Evolutionary conservation across 2,113 vertebrate genomes (phyloP), one percentile per base, ranked within the genome.

Genomic region (Glaucomys volans): DNA sequence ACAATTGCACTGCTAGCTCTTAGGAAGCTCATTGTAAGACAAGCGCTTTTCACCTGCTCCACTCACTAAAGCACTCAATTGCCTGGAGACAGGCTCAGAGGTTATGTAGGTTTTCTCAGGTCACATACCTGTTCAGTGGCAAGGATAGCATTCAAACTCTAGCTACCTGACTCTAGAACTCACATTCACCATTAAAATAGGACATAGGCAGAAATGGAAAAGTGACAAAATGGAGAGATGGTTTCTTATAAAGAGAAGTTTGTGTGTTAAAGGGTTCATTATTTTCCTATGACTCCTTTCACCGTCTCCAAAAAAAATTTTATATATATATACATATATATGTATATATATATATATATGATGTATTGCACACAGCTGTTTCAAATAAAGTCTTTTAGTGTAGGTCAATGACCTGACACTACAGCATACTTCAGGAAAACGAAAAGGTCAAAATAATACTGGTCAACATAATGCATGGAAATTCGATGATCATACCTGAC

Each of bases 361-460:
- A n/a, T 75, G 18, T 52, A 93, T 94, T 95, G 95, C 52, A 54
- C 20, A 54, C 9, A 57, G 52, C 54, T 79, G 17, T 83, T 92
- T 92, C 93, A 97, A 92, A 95, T 87, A 52, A 81, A 93, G 16
- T 67, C 50, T 90, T 97, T 86, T 64, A 71, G 32, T 82, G 59
- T 74, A n/a, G 81, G 90, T 87, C 87, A 50, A 1, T 74, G 92
- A 90, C 94, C 95, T 66, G 69, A 26, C 74, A 92, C 85, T 71
- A 79, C 95, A 79, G 37, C 67, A 94, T 50, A 95, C 64, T 82
- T 96, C 44, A 85, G 59, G 62, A 91, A 96, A 84, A 28, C 13
- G 77, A 24, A 77, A 50, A 26, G 88, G 47, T 97, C 76, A 92
- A 88, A 96, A 95, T 75, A 82, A 91, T 66, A 76, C 30, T 52